phyloP scores from a whole-genome alignment of 2,113 vertebrate genomes.

The Brachyhypopomus gauderio region DNA sequence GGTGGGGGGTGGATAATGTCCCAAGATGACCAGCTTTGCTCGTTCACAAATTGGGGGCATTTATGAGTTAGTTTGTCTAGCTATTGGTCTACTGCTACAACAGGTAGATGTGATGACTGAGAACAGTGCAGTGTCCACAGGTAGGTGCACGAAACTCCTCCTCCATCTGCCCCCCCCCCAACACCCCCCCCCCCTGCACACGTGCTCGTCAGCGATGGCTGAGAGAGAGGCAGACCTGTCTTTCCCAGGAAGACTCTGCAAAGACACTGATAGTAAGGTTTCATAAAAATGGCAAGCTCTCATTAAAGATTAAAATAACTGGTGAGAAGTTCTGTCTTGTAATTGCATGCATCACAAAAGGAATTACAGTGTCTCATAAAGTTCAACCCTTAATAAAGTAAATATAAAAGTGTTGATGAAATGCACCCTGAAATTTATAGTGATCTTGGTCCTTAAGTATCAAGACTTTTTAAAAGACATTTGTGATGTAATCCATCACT shows the following conservation, averaged over 20 bases:
- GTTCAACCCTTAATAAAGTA: not conserved
- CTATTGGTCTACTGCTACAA: not conserved
- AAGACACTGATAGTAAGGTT: not conserved
- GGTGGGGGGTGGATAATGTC: not conserved
- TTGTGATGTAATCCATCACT: not conserved
- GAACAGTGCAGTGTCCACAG: conserved; percentile 31
- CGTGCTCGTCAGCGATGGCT: not conserved
- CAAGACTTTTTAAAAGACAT: not conserved
- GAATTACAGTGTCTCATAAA: not conserved
- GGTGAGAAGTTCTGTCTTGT: not conserved
- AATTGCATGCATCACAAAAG: not conserved
- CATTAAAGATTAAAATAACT: not conserved
- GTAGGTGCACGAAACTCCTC: conserved; percentile 23
- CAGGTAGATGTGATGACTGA: conserved; percentile 15
- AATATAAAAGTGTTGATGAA: not conserved
- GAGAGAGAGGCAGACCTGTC: not conserved
- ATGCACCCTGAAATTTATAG: not conserved
- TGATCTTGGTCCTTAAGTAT: not conserved
- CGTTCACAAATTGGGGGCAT: conserved; percentile 31
- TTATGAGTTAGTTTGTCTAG: not conserved
- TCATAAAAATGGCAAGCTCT: not conserved
- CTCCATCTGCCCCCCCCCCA: not conserved
- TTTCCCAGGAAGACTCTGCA: conserved; percentile 1
- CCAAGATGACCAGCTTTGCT: conserved; percentile 12
- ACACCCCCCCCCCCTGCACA: not conserved